Percentiles rank a stretch among this genome's conserved stretches.
Conservation (phyloP, 2,888 invertebrate genomes). For the Pammene fasciana region DNA sequence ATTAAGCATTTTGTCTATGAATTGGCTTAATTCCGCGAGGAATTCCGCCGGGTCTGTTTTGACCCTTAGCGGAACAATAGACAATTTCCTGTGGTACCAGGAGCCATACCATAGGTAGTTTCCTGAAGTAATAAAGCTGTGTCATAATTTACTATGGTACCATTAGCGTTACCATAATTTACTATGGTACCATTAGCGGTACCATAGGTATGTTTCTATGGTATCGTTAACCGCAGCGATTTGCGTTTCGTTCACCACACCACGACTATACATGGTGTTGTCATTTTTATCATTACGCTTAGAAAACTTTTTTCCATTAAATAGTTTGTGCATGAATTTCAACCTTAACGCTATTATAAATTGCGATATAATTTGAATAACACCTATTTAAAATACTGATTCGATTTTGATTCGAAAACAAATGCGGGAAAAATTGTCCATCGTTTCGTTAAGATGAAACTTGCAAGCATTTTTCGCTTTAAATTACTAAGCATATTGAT, state of each 20-base stretch:
- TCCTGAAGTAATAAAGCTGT: too few species aligned
- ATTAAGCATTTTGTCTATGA: too few species aligned
- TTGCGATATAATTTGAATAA: slow-evolving; percentile 62
- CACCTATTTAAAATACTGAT: slow-evolving; percentile 66
- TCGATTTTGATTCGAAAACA: slow-evolving; percentile 51
- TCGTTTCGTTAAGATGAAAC: slow-evolving; percentile 41
- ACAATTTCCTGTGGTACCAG: too few species aligned
- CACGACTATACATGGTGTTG: slow-evolving; percentile 54
- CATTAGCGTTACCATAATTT: too few species aligned
- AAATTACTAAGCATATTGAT: slow-evolving; percentile 65
- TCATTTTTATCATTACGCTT: slow-evolving; percentile 61
- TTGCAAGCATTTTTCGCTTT: slow-evolving; percentile 53
- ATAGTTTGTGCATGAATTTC: slow-evolving; percentile 75
- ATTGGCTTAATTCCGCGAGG: too few species aligned
- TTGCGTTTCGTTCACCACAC: neutral
- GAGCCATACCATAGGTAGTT: too few species aligned
- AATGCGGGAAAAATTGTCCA: slow-evolving; percentile 19
- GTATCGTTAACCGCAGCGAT: too few species aligned
- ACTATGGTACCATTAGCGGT: too few species aligned
- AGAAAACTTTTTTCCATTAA: slow-evolving; percentile 62
- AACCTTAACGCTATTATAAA: slow-evolving; percentile 59
- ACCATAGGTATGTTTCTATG: too few species aligned
- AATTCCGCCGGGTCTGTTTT: too few species aligned
- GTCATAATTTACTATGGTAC: too few species aligned
- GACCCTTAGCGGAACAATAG: too few species aligned